Percentiles rank a stretch among this genome's conserved stretches.
These are phyloP conservation scores for Aradus depressus DNA, from an alignment of 2,888 invertebrate species.

Conservation along the genomic window DNA sequence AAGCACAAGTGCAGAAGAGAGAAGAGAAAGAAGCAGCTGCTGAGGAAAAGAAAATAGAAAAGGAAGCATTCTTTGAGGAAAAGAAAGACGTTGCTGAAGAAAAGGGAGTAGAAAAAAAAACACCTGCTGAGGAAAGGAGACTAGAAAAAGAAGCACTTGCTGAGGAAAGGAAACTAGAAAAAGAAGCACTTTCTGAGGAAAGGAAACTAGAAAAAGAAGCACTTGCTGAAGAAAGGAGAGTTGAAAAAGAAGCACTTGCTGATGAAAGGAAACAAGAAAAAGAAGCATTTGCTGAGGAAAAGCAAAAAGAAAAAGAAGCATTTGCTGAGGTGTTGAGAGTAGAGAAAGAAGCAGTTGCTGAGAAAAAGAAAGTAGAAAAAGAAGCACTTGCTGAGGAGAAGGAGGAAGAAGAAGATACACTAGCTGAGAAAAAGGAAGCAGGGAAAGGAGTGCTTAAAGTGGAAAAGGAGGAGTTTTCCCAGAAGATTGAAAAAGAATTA, in stretches of 20 bases:
- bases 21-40: not conserved
- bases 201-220: not conserved
- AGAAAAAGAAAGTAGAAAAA: conserved; percentile 1
- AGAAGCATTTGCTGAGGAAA: not conserved
- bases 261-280: not conserved
- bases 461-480: not conserved
- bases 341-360: not conserved
- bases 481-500: not conserved
- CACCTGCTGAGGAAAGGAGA: not conserved
- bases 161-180: conserved; percentile 5
- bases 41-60: not conserved
- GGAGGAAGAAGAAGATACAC: not conserved
- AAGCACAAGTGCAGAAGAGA: not conserved
- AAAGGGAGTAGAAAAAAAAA: conserved; percentile 36
- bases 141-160: conserved; percentile 6
- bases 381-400: not conserved
- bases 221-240: not conserved
- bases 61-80: not conserved
- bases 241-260: not conserved
- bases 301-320: not conserved
- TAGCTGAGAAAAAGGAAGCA: not conserved
- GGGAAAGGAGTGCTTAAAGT: not conserved
- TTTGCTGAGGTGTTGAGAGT: not conserved
- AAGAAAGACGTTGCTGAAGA: conserved; percentile 40
- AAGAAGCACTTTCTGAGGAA: not conserved